Evolutionary conservation across 2,888 invertebrate genomes (phyloP), one percentile per base, ranked within the genome.

Genomic region (Mythimna loreyi): DNA sequence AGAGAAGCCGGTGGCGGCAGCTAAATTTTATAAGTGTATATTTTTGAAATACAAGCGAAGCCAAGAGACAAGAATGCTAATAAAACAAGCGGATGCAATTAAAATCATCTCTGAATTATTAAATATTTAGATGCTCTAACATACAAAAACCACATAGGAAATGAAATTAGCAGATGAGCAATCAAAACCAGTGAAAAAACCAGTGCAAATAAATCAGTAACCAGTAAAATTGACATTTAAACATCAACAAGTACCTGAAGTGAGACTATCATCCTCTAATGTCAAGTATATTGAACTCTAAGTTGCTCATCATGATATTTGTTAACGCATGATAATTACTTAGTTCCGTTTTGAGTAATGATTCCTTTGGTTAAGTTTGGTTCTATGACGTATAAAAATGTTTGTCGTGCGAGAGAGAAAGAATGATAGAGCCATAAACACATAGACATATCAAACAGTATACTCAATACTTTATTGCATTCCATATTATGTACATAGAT

Each of bases 231-330:
- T 72, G 52, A 72, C 45, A 53, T 71, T 64, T 57, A 11, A n/a
- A 21, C 23, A 7, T 53, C 52, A 43, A 19, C 25, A 49, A 4
- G 9, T 30, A 64, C 9, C 9, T 36, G 6, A 45, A 25, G 21
- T 36, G 13, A 19, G 52, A 28, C 19, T 40, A 21, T n/a, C 23
- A 49, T 23, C 25, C 19, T n/a, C 40, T 25, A 58, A 65, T 43
- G 45, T 66, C 65, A 72, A 72, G 72, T 65, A 45, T 73, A 58
- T 47, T 72, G 73, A 72, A 65, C 72, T 58, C 30, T 57, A 52
- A 36, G 47, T 40, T 40, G 57, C 23, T 64, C n/a, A 47, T 52
- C 36, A 5, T 2, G n/a, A 57, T 45, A 63, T 36, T 33, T 50
- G 23, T 49, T 3, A 11, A 21, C n/a, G 21, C n/a, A 47, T 47